These are phyloP conservation scores for Trachythela sp. DNA, from an alignment of 64 coral and sea anemone genomes.

Conservation along the genomic window DNA sequence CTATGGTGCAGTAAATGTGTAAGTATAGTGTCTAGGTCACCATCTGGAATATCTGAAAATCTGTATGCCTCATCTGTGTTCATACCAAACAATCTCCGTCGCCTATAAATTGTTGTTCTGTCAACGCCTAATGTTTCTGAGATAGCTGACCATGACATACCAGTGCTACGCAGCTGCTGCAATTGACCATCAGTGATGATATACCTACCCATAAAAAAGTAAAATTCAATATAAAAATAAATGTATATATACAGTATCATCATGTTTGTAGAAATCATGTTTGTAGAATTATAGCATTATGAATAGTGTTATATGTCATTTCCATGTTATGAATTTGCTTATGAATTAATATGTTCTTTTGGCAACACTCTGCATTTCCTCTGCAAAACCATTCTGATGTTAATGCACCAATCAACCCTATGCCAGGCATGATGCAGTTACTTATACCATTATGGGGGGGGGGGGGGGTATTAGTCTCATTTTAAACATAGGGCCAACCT, in stretches of 20 bases:
- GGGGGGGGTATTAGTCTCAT: too few species aligned
- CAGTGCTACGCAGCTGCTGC: not conserved
- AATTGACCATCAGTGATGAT: not conserved
- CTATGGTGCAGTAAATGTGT: not conserved
- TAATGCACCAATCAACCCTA: too few species aligned
- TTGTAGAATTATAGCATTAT: too few species aligned
- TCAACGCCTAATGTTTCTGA: not conserved
- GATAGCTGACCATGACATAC: constrained; percentile 15
- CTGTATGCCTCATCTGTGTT: constrained; percentile 22
- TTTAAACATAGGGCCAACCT: too few species aligned
- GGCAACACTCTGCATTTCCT: too few species aligned
- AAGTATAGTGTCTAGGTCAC: not conserved
- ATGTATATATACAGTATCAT: not conserved
- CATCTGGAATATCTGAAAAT: constrained; percentile 11
- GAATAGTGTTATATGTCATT: too few species aligned
- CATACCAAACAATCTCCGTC: constrained; percentile 10
- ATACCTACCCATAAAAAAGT: not conserved
- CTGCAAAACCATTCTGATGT: too few species aligned
- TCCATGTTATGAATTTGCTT: too few species aligned
- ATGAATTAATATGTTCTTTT: too few species aligned
- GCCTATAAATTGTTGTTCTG: constrained; percentile 8
- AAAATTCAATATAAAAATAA: not conserved
- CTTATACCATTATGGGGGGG: too few species aligned
- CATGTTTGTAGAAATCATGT: too few species aligned
- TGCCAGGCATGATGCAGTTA: too few species aligned